These are phyloP conservation scores for Brachionus manjavacas DNA, from an alignment of 1,140 invertebrate species.

Conservation along the genomic window DNA sequence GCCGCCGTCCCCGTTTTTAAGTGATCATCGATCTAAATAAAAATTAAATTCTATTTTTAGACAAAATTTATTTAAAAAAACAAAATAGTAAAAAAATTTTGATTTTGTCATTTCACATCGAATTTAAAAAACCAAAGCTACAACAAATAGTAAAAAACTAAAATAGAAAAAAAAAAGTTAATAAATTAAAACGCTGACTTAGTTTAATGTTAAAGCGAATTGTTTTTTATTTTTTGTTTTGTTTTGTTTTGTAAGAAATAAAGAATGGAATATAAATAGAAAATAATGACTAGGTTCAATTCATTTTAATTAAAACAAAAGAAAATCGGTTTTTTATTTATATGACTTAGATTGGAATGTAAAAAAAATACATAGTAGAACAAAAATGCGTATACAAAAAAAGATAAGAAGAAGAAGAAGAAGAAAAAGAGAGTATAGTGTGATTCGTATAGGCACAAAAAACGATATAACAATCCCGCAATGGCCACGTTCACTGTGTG, in stretches of 20 bases:
- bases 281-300: background rate
- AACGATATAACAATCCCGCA: background rate
- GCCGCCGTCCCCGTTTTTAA: too few relatives aligned
- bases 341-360: conserved; percentile 3
- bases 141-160: background rate
- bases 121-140: background rate
- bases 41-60: background rate
- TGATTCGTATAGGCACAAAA: background rate
- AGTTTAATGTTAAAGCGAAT: background rate
- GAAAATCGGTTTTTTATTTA: background rate
- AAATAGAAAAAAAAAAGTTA: background rate
- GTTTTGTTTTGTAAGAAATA: background rate
- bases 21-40: too few relatives aligned
- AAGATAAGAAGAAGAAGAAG: too few relatives aligned
- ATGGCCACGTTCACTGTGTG: background rate
- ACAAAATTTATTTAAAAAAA: background rate
- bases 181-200: background rate
- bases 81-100: background rate
- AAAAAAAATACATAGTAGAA: background rate
- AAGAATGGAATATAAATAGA: background rate
- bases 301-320: background rate
- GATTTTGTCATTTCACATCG: background rate
- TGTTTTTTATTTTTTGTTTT: background rate
- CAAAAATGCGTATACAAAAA: background rate
- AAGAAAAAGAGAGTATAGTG: background rate